These are phyloP conservation scores for Tachypleus tridentatus DNA, from an alignment of 1,140 invertebrate species.

Conservation along the genomic window DNA sequence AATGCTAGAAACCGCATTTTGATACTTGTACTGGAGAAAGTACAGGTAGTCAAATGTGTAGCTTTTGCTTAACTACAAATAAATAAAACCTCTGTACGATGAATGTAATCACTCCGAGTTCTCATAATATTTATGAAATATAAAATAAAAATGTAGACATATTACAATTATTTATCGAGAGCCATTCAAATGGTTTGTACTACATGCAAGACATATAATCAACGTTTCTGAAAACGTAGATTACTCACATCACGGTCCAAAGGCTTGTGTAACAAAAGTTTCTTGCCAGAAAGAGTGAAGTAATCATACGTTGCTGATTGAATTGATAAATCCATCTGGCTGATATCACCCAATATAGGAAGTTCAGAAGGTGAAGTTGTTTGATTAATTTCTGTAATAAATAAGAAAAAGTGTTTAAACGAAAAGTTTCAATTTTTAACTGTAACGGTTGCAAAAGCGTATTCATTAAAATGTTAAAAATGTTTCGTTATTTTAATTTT, in stretches of 20 bases:
- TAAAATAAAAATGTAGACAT: not conserved
- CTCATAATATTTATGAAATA: not conserved
- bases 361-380: constrained; percentile 60
- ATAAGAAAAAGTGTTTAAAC: not conserved
- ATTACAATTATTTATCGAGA: not conserved
- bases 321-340: constrained; percentile 61
- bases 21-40: too few relatives aligned
- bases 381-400: constrained; percentile 61
- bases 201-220: not conserved
- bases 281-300: constrained; percentile 70
- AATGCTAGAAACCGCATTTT: too few relatives aligned
- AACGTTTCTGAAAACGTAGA: not conserved
- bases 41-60: too few relatives aligned
- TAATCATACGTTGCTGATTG: constrained; percentile 54
- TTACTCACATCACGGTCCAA: constrained; percentile 64
- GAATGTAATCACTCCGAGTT: not conserved
- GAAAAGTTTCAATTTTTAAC: not conserved
- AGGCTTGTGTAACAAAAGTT: constrained; percentile 58
- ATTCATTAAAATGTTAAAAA: not conserved
- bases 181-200: not conserved
- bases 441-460: too few relatives aligned
- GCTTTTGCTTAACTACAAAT: too few relatives aligned
- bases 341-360: constrained; percentile 66
- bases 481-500: not conserved
- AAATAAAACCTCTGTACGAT: too few relatives aligned